Evolutionary conservation across 2,797 vertebrate species (phyloP).

Genomic region (Orientallactaga sibirica): DNA sequence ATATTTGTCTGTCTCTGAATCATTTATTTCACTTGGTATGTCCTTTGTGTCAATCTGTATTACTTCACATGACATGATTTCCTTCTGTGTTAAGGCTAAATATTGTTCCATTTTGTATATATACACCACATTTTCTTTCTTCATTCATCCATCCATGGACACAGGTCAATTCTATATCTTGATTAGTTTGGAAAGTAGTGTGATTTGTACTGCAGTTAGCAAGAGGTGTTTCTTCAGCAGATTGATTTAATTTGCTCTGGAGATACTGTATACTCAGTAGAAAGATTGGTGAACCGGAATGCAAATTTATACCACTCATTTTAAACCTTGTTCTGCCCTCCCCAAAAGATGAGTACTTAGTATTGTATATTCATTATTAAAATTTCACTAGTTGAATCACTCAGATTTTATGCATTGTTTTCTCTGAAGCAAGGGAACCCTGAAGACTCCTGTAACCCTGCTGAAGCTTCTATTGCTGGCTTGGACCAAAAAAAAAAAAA

Average conservation of each 20-base stretch:
- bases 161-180: neutral
- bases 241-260: neutral
- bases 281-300: no score
- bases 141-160: neutral
- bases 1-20: neutral
- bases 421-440: neutral
- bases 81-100: neutral
- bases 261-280: neutral
- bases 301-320: neutral
- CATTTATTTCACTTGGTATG: neutral
- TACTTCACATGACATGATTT: neutral
- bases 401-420: neutral
- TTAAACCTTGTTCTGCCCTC: neutral
- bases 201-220: neutral
- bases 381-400: neutral
- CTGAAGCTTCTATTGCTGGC: rapidly evolving
- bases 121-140: neutral
- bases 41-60: neutral
- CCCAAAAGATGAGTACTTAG: neutral
- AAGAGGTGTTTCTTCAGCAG: neutral
- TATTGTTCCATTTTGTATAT: neutral
- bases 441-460: rapidly evolving
- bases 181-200: neutral
- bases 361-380: neutral
- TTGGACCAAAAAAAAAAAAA: neutral